Percentiles rank a stretch among this genome's conserved stretches.
phyloP scores from a whole-genome alignment of 1,140 invertebrate species.

The Brachystomella parvula region DNA sequence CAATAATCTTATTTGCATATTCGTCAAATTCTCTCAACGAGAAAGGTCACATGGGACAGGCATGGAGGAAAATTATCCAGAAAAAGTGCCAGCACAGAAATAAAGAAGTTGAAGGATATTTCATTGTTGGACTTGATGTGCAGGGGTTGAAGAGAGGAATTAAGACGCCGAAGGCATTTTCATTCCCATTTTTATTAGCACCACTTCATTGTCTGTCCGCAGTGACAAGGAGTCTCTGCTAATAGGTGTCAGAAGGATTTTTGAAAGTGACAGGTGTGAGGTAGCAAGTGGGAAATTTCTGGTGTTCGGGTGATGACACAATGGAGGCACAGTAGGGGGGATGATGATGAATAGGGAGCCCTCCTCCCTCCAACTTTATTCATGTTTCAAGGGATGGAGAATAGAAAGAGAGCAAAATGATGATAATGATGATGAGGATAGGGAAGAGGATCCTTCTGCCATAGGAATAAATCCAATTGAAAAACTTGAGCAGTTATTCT shows the following conservation, averaged over 20 bases:
- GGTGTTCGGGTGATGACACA: constrained; percentile 4
- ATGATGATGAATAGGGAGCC: constrained; percentile 13
- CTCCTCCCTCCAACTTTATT: constrained; percentile 5
- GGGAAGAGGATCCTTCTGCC: no score
- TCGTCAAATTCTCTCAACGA: not conserved
- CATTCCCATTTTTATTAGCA: not conserved
- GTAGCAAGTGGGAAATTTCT: constrained; percentile 29
- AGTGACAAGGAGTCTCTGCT: not conserved
- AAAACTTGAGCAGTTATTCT: not conserved
- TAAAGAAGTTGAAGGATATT: not conserved
- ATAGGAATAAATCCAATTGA: not conserved
- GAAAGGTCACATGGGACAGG: not conserved
- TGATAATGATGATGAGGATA: no score
- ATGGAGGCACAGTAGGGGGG: constrained; percentile 18
- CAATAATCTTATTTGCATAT: not conserved
- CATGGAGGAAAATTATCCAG: not conserved
- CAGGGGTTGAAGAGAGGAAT: not conserved
- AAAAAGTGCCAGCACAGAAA: not conserved
- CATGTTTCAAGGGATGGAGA: not conserved
- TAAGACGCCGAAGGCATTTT: not conserved
- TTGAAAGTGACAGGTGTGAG: constrained; percentile 27
- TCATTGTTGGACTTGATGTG: not conserved
- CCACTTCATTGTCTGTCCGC: not conserved
- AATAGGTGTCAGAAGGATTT: not conserved
- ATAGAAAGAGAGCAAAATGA: not conserved